These are phyloP conservation scores for Drosophila basisetae DNA, from an alignment of 2,888 invertebrate genomes.

Conservation along the genomic window DNA sequence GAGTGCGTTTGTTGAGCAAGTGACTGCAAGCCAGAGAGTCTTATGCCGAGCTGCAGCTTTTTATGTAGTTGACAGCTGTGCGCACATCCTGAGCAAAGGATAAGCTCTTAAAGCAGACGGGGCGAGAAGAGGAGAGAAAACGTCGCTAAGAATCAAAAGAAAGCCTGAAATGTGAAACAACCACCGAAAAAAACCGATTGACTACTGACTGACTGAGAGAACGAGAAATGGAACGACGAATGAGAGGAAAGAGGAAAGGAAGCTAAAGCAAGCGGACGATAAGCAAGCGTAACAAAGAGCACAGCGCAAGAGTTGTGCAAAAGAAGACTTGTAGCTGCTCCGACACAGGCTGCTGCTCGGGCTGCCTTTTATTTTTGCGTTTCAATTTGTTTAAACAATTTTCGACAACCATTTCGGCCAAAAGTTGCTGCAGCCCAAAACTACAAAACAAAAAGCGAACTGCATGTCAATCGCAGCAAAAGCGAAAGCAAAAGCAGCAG, in stretches of 20 bases:
- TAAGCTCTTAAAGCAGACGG: background rate
- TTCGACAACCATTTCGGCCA: slow-evolving; percentile 24
- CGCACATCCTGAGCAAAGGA: slow-evolving; percentile 21
- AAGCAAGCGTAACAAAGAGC: slow-evolving; percentile 66
- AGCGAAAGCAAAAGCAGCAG: background rate
- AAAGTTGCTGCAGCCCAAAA: background rate
- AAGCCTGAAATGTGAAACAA: slow-evolving; percentile 56
- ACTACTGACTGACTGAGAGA: slow-evolving; percentile 44
- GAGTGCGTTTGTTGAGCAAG: slow-evolving; percentile 30
- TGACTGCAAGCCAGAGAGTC: slow-evolving; percentile 32
- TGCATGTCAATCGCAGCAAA: background rate
- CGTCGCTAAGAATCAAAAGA: slow-evolving; percentile 31
- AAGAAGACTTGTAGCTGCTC: slow-evolving; percentile 79
- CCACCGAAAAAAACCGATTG: slow-evolving; percentile 58
- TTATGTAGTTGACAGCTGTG: slow-evolving; percentile 38
- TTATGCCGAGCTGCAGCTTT: slow-evolving; percentile 18
- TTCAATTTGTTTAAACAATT: slow-evolving; percentile 68
- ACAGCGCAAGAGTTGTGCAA: slow-evolving; percentile 72
- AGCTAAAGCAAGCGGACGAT: slow-evolving; percentile 19
- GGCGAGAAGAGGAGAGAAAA: slow-evolving; percentile 5
- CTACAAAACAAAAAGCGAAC: background rate
- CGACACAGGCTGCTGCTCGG: slow-evolving; percentile 34
- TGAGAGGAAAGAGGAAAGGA: slow-evolving; percentile 5
- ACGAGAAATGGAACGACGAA: slow-evolving; percentile 20
- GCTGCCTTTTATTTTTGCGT: slow-evolving; percentile 57